Evolutionary conservation across 2,113 vertebrate genomes (phyloP).

Genomic region (Podarcis muralis): DNA sequence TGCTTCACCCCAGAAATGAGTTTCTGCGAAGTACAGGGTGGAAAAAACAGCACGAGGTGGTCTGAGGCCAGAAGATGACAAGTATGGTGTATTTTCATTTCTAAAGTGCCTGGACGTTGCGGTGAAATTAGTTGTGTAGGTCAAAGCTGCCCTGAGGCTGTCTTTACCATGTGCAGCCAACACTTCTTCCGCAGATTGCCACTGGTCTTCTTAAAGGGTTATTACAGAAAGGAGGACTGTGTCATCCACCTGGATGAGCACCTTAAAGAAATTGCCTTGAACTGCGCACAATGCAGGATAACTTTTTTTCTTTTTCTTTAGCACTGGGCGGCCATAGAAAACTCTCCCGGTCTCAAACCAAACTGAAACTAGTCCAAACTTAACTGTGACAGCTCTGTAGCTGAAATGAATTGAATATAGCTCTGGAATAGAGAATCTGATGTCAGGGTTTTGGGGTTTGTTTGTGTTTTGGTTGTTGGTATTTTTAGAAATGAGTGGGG

Average conservation of each 20-base stretch:
- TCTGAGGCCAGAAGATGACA: not conserved
- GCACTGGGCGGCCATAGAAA: not conserved
- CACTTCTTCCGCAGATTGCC: not conserved
- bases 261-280: slow-evolving; percentile 7
- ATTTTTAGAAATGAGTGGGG: too few relatives aligned
- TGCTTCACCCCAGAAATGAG: fast-evolving
- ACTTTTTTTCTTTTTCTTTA: not conserved
- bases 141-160: not conserved
- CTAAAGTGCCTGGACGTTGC: not conserved
- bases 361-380: not conserved
- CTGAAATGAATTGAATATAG: not conserved
- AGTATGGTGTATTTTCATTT: slow-evolving; percentile 22
- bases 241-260: slow-evolving; percentile 1
- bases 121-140: slow-evolving; percentile 1
- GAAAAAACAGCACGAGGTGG: not conserved
- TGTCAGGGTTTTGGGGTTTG: not conserved
- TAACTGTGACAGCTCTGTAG: not conserved
- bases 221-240: not conserved
- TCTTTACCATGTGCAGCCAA: fast-evolving
- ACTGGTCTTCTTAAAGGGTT: not conserved
- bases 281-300: fast-evolving
- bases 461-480: not conserved
- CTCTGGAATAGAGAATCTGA: slow-evolving; percentile 32
- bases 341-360: not conserved
- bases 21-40: not conserved